A percentile compares a stretch with the other conserved stretches of the same genome.
Evolutionary conservation across 2,113 vertebrate species (phyloP).

Genomic region (Pluvialis apricaria): DNA sequence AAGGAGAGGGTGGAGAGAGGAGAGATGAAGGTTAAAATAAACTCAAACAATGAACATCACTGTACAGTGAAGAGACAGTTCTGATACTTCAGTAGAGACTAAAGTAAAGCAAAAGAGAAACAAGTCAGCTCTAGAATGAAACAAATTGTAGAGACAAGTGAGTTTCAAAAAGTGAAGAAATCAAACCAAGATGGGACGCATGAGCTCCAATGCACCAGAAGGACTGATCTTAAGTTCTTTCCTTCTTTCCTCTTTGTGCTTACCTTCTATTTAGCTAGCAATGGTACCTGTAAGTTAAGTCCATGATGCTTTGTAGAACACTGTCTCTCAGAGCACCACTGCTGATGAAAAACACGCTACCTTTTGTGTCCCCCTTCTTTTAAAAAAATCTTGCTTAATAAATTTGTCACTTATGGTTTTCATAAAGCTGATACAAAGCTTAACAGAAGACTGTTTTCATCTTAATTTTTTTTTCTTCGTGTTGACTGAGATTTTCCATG

Average conservation of each 20-base stretch:
- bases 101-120: background rate
- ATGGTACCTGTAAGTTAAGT: background rate
- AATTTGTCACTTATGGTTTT: background rate
- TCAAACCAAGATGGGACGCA: background rate
- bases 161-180: background rate
- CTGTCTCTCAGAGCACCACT: background rate
- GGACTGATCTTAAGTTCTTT: background rate
- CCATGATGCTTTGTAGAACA: background rate
- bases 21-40: background rate
- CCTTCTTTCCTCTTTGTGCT: background rate
- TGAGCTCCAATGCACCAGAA: background rate
- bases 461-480: background rate
- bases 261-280: background rate
- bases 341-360: background rate
- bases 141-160: background rate
- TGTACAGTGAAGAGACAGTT: background rate
- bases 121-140: background rate
- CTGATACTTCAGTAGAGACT: background rate
- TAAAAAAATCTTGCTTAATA: background rate
- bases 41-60: background rate
- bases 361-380: background rate
- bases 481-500: background rate
- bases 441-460: background rate
- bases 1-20: background rate
- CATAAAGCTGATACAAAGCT: background rate